These are phyloP conservation scores for Agonum fuliginosum DNA, from an alignment of 2,888 invertebrate genomes.

Conservation along the genomic window DNA sequence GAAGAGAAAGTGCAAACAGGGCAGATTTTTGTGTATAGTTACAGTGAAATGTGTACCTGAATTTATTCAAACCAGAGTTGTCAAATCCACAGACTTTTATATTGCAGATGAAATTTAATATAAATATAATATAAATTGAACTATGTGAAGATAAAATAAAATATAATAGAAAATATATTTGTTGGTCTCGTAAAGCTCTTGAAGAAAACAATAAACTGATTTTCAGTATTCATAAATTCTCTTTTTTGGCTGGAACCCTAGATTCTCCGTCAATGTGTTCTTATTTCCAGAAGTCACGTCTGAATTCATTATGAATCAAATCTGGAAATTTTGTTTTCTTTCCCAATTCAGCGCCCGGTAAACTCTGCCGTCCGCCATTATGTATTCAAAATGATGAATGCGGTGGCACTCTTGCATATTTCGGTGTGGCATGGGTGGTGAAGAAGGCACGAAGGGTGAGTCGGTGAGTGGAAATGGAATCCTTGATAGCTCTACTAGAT, in stretches of 20 bases:
- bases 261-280: slow-evolving; percentile 33
- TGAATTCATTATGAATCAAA: slow-evolving; percentile 58
- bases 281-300: slow-evolving; percentile 47
- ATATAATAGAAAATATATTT: no score
- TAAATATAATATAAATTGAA: no score
- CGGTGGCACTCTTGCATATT: slow-evolving; percentile 53
- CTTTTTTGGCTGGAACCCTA: slow-evolving; percentile 4
- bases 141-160: no score
- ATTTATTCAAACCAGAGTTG: no score
- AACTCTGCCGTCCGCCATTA: slow-evolving; percentile 40
- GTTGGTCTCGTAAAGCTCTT: no score
- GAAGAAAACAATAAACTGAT: background rate
- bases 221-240: background rate
- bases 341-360: slow-evolving; percentile 53
- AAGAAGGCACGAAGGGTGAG: background rate
- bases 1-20: no score
- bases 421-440: slow-evolving; percentile 7
- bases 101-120: no score
- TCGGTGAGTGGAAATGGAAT: background rate
- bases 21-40: no score
- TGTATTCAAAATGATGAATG: slow-evolving; percentile 58
- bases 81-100: no score
- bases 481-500: slow-evolving; percentile 37
- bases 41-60: no score
- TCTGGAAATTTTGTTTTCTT: slow-evolving; percentile 57